Base-by-base conservation (phyloP, 2,113 vertebrate species). In the Rhabdornis inornatus region DNA sequence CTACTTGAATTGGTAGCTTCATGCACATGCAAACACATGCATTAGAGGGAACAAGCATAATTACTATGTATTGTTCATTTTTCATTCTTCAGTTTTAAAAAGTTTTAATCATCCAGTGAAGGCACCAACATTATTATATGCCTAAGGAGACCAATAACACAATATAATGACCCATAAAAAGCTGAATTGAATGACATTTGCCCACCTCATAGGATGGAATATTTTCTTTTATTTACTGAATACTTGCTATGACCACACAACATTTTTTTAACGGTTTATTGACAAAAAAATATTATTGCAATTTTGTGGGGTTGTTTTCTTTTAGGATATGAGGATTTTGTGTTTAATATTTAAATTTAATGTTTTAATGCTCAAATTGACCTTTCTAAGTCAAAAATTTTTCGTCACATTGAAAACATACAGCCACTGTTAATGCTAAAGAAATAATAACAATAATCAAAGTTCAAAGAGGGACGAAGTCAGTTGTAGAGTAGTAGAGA, bases 271-370 rank as follows among this genome's bases (percentile, higher is more conserved):
- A n/a, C 19, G 3, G 5, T 83, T 87, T 91, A 33, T 69, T 87
- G 35, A 21, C 9, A 70, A 71, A 77, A 72, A 49, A 84, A 2
- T 45, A 61, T 31, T 2, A 47, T 35, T 19, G 6, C 7, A 30
- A 4, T n/a, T 59, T 28, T 31, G 12, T 6, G 7, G 0, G 1
- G 0, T 20, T 49, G 16, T 23, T 40, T 75, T 23, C 44, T 55
- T 80, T 60, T 19, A n/a, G 6, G 6, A 4, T 68, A 15, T 47
- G 40, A 18, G 22, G 21, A 52, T 66, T 82, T 82, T 10, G 7
- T 39, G 9, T 10, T 53, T 19, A 27, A 23, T 31, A 18, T 27
- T 90, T 80, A 49, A 70, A 76, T 65, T 31, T 24, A 65, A 55
- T 24, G 13, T 45, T 53, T 31, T 20, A 45, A 55, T 31, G 44